These are phyloP conservation scores for Quadriops clusia DNA, from an alignment of 2,888 invertebrate species.

Conservation along the genomic window DNA sequence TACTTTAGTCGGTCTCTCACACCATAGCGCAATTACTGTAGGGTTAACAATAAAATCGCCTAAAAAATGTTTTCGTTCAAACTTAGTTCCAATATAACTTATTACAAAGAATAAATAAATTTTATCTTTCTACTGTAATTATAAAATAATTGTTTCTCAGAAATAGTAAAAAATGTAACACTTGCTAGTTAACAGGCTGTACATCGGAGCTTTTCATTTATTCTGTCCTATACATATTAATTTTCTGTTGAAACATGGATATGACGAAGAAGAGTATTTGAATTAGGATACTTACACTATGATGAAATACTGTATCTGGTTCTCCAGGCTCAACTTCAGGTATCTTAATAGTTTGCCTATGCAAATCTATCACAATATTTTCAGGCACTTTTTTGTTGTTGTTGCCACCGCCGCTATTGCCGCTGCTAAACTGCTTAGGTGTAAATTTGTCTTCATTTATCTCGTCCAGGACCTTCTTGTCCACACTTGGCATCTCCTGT, in stretches of 20 bases:
- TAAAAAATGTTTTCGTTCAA: too few relatives aligned
- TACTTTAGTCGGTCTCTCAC: too few relatives aligned
- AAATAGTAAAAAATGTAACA: constrained; percentile 1
- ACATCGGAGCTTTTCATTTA: constrained; percentile 1
- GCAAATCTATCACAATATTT: constrained; percentile 62
- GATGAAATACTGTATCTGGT: constrained; percentile 53
- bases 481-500: constrained; percentile 43
- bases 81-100: too few relatives aligned
- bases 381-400: constrained; percentile 49
- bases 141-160: background rate
- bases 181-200: background rate
- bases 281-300: constrained; percentile 45
- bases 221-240: too few relatives aligned
- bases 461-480: constrained; percentile 51
- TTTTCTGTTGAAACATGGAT: too few relatives aligned
- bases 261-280: constrained; percentile 4
- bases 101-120: too few relatives aligned
- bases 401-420: too few relatives aligned
- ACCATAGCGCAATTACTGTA: too few relatives aligned
- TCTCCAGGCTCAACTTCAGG: constrained; percentile 43
- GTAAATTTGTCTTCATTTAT: constrained; percentile 59
- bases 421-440: constrained; percentile 43
- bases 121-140: too few relatives aligned
- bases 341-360: constrained; percentile 56
- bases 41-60: too few relatives aligned